Percentiles rank a stretch among this genome's conserved stretches.
Conservation (phyloP, 2,888 invertebrate genomes). For the Rhamphomyia laevipes region DNA sequence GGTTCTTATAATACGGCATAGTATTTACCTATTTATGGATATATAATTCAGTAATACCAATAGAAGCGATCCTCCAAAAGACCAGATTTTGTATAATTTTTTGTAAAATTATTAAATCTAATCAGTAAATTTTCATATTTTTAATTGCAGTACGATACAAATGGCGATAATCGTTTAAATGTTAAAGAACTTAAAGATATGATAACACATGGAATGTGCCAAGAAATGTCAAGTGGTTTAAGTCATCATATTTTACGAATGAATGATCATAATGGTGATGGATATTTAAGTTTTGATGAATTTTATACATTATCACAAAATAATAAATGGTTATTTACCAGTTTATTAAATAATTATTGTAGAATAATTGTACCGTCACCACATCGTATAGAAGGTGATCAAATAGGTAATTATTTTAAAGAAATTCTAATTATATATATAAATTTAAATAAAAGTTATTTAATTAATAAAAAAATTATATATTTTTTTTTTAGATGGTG, state of each 20-base stretch:
- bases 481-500: slow-evolving; percentile 64
- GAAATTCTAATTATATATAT: neutral
- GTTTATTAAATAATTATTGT: slow-evolving; percentile 30
- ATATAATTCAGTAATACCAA: too few relatives aligned
- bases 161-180: slow-evolving; percentile 58
- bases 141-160: slow-evolving; percentile 50
- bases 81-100: too few relatives aligned
- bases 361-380: slow-evolving; percentile 32
- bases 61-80: too few relatives aligned
- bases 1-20: too few relatives aligned
- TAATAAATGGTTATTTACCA: slow-evolving; percentile 39
- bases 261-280: slow-evolving; percentile 52
- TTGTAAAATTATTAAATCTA: too few relatives aligned
- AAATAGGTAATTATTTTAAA: slow-evolving; percentile 25
- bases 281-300: slow-evolving; percentile 53
- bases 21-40: too few relatives aligned
- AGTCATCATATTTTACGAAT: slow-evolving; percentile 54
- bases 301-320: slow-evolving; percentile 50
- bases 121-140: neutral
- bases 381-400: slow-evolving; percentile 30
- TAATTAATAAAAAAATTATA: slow-evolving; percentile 41
- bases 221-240: slow-evolving; percentile 56
- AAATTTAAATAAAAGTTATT: neutral
- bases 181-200: slow-evolving; percentile 46
- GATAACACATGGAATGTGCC: slow-evolving; percentile 29